Base-by-base conservation (phyloP, 2,888 invertebrate species). In the Himalopsyche tibetana region DNA sequence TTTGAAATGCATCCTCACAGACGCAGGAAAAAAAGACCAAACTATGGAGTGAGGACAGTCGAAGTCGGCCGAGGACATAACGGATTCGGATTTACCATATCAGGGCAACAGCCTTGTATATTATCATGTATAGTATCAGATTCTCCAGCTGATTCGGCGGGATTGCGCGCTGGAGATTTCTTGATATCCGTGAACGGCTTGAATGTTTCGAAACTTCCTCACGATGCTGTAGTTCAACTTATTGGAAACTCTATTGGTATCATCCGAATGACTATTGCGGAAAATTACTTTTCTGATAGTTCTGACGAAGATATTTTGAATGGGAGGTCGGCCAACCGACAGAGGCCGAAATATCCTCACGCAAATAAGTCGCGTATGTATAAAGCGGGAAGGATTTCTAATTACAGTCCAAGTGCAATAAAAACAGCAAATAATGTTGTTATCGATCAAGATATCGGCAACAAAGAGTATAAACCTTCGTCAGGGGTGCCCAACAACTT, bases 31-130 rank as follows among this genome's bases (percentile, higher is more conserved):
- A 95, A 95, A 91, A 93, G 95, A n/a, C 94, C 95, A 36, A 95
- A 95, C 90, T 95, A 95, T 90, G 95, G 96, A 56, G 95, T 97
- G 88, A 94, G 97, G 89, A 96, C 96, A 55, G 96, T 98, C 84
- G 97, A 98, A 90, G 96, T 99, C 74, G 94, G 95, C 11, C 94
- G 98, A 88, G 98, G 98, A 4, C 94, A 95, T 87, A 97, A 96
- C 90, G 99, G 99, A 11, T 99, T 98, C 91, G 99, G 99, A n/a
- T 99, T 99, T 91, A 99, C 99, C 38, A 98, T 99, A 90, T 98
- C 98, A 2, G 99, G 99, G 4, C 98, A 99, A 91, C 96, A 98
- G 90, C 99, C 99, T 0, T 99, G 99, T 91, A 97, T 98, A 88
- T 94, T 99, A 86, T 98, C 98, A 83, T 98, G 98, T 90, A 98